Evolutionary conservation across 2,888 invertebrate genomes (phyloP).

Genomic region (Strigamia crassipes): DNA sequence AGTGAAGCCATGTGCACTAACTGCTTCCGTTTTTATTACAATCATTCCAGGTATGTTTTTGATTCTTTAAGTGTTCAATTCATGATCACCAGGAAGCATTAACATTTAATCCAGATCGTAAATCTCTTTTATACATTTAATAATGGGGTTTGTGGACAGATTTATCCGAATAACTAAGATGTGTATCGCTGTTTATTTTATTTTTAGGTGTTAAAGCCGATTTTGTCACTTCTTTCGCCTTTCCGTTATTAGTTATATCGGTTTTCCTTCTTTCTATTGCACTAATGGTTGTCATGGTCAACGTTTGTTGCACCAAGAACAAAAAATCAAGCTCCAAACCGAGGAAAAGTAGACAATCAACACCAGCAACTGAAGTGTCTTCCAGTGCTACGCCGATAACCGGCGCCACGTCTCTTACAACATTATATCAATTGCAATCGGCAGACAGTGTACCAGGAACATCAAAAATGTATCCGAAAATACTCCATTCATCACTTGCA

Average conservation of each 20-base stretch:
- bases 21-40: slow-evolving; percentile 1
- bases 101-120: too few species aligned
- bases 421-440: background rate
- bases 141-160: too few species aligned
- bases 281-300: background rate
- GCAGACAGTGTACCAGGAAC: slow-evolving; percentile 9
- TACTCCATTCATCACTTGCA: background rate
- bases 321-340: background rate
- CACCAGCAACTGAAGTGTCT: slow-evolving; percentile 11
- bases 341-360: background rate
- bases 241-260: background rate
- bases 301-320: background rate
- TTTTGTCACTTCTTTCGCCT: background rate
- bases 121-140: too few species aligned
- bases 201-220: background rate
- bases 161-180: background rate
- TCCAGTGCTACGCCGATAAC: slow-evolving; percentile 8
- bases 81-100: too few species aligned
- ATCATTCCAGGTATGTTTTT: background rate
- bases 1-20: background rate
- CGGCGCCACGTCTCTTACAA: background rate
- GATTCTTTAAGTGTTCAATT: background rate
- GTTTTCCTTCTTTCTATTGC: background rate
- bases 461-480: slow-evolving; percentile 13
- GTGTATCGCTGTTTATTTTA: background rate